Base-by-base conservation (phyloP, 2,888 invertebrate genomes). In the Tinea pellionella region DNA sequence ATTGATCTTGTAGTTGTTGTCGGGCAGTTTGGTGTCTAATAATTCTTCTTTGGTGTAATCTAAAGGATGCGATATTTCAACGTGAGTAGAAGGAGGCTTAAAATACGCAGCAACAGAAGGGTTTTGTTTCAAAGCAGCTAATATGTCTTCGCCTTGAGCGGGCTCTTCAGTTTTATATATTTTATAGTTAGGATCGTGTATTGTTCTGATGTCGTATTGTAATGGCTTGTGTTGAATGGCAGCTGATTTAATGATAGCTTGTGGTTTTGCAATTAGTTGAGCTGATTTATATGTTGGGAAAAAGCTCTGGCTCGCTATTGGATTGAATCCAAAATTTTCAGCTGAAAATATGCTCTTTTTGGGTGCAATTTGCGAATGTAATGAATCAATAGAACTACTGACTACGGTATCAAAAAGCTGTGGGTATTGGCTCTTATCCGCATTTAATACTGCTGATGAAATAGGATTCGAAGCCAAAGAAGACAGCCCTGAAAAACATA, bases 121-220 rank as follows among this genome's bases (percentile, higher is more conserved):
- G 65, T 86, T 80, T 64, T 80, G 82, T 78, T 80, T 84, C 66
- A 85, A 75, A 66, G 79, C 77, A 61, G 80, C 71, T 69, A 86
- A 73, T 62, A 86, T 85, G 62, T 82, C 80, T 69, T 78, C 78
- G 56, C 75, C 78, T 66, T 82, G 74, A 65, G 79, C 74, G 15
- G 75, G 72, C 64, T 84, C 80, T 67, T 86, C 84, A n/a, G 83
- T 77, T 64, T 83, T 83, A 66, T 82, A 85, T 41, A 85, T 78
- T 74, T 80, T 86, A 68, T 88, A 88, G 71, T 82, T 78, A 60
- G 83, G 75, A 64, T 88, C 87, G 61, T 88, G 88, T 43, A 86
- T 73, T 57, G 84, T 84, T 67, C 75, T 72, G 64, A 88, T 86
- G 63, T 88, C 81, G 68, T 86, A 88, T 71, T 79, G 74, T 62